These are phyloP conservation scores for Hylaea fasciaria DNA, from an alignment of 2,888 invertebrate genomes.

Conservation along the genomic window DNA sequence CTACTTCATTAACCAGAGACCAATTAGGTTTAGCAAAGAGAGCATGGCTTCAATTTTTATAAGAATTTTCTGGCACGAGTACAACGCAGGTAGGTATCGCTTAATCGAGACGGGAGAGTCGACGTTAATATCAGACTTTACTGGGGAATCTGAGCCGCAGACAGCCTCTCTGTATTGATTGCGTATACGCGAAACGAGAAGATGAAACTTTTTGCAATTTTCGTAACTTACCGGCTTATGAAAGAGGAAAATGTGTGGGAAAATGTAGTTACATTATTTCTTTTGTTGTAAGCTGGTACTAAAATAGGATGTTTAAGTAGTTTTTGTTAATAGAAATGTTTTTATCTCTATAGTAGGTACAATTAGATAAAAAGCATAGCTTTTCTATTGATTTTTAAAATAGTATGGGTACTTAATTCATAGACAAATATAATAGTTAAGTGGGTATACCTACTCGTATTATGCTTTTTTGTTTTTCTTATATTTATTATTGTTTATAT, in stretches of 20 bases:
- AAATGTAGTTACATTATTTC: slow-evolving; percentile 22
- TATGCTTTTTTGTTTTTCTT: too few relatives aligned
- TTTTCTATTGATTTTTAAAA: too few relatives aligned
- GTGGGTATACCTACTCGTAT: too few relatives aligned
- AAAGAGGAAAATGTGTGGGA: slow-evolving; percentile 22
- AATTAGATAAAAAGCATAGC: neutral
- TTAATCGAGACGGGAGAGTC: slow-evolving; percentile 74
- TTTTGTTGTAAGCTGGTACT: slow-evolving; percentile 19
- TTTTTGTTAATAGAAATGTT: slow-evolving; percentile 9
- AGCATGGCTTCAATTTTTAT: slow-evolving; percentile 13
- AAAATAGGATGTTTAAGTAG: slow-evolving; percentile 26
- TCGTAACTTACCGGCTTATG: slow-evolving; percentile 26
- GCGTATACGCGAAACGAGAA: slow-evolving; percentile 36
- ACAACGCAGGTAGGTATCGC: slow-evolving; percentile 70
- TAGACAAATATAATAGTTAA: too few relatives aligned
- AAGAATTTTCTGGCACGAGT: slow-evolving; percentile 25
- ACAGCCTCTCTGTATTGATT: slow-evolving; percentile 57
- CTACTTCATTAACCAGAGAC: slow-evolving; percentile 6
- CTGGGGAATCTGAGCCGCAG: slow-evolving; percentile 71
- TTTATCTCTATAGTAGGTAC: slow-evolving; percentile 1
- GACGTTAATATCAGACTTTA: slow-evolving; percentile 80
- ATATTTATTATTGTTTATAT: too few relatives aligned
- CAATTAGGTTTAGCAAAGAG: slow-evolving; percentile 7
- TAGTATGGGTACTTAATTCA: too few relatives aligned
- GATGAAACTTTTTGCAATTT: slow-evolving; percentile 33